Evolutionary conservation across 2,113 vertebrate species (phyloP).

Genomic region (Abramis brama): DNA sequence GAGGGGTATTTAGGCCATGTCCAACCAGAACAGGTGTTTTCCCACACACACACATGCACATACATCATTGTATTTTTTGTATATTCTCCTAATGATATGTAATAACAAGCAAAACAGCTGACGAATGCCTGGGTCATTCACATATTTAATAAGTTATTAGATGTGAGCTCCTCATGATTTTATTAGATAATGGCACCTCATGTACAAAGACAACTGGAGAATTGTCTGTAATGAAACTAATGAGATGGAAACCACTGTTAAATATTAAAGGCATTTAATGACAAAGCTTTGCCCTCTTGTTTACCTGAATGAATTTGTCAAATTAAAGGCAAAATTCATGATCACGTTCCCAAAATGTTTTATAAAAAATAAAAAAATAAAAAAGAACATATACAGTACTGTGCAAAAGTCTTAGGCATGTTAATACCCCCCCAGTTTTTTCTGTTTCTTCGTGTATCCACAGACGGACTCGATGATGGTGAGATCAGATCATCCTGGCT

Average conservation of each 20-base stretch:
- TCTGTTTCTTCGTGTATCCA: no score
- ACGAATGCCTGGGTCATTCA: background rate
- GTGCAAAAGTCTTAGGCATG: no score
- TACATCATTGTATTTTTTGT: background rate
- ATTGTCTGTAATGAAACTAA: background rate
- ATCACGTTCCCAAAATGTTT: no score
- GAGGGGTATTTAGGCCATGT: background rate
- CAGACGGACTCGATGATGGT: no score
- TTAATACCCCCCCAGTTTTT: no score
- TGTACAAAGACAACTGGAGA: no score
- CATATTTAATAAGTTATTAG: background rate
- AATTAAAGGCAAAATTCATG: no score
- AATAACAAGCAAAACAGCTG: background rate
- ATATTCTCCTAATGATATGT: background rate
- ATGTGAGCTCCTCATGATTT: no score
- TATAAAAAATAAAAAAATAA: no score
- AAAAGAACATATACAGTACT: no score
- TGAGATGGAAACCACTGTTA: background rate
- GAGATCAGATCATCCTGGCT: no score
- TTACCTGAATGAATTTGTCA: no score
- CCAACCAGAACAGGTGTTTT: slow-evolving; percentile 1
- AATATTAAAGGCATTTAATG: background rate
- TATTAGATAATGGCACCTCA: background rate
- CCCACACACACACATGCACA: background rate
- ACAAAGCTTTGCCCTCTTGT: background rate